A percentile compares a stretch with the other conserved stretches of the same genome.
Evolutionary conservation across 2,113 vertebrate species (phyloP).

Genomic region (Pachyramphus minor): DNA sequence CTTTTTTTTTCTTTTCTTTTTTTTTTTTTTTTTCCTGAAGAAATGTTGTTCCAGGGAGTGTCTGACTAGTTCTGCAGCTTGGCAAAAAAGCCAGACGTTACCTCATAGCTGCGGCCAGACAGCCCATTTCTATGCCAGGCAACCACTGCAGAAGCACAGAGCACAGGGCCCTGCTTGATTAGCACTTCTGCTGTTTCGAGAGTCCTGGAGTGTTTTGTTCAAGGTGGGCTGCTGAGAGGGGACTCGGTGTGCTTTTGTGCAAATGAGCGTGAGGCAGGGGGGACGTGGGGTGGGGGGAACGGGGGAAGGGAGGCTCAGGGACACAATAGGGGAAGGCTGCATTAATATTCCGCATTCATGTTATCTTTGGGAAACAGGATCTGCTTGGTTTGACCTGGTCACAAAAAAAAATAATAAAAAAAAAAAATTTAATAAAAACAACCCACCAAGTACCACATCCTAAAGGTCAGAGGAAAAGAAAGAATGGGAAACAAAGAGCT

Average conservation of each 20-base stretch:
- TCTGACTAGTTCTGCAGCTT: conserved; percentile 78
- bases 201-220: conserved; percentile 71
- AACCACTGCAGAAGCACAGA: conserved; percentile 69
- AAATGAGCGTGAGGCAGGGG: conserved; percentile 31
- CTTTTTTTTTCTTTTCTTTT: conserved; percentile 2
- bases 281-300: not conserved
- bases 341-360: not conserved
- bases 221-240: conserved; percentile 70
- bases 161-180: conserved; percentile 69
- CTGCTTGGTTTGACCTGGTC: conserved; percentile 32
- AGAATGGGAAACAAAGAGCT: conserved; percentile 39
- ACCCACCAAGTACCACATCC: not conserved
- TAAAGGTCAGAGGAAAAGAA: conserved; percentile 43
- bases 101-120: conserved; percentile 79
- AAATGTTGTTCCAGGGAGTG: conserved; percentile 76
- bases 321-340: not conserved
- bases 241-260: conserved; percentile 51
- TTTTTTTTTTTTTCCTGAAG: conserved; percentile 60
- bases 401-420: not conserved
- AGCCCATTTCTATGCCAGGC: conserved; percentile 76
- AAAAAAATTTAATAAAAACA: not conserved
- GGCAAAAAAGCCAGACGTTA: conserved; percentile 80
- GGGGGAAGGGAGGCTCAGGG: not conserved
- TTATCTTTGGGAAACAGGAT: conserved; percentile 51
- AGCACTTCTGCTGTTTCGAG: conserved; percentile 68